Conservation (phyloP, 1,140 invertebrate species). For the Adelges cooleyi region DNA sequence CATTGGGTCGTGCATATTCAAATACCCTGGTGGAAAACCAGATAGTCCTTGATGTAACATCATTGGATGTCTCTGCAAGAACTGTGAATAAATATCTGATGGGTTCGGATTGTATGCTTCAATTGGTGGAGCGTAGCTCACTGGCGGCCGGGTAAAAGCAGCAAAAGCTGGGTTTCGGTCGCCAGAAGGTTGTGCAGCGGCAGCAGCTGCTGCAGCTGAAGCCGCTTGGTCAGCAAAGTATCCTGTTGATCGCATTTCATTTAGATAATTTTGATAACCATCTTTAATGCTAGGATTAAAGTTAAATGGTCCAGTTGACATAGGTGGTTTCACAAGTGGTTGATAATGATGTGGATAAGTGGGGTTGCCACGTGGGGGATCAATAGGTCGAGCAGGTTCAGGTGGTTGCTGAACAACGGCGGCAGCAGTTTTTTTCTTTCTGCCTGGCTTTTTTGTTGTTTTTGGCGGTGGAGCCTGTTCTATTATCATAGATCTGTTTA, state of each 20-base stretch:
- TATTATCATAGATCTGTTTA: neutral
- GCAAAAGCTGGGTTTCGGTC: slow-evolving; percentile 42
- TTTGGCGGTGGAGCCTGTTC: slow-evolving; percentile 3
- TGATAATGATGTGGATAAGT: slow-evolving; percentile 41
- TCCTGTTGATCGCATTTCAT: slow-evolving; percentile 39
- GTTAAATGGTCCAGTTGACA: slow-evolving; percentile 58
- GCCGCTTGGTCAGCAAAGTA: slow-evolving; percentile 32
- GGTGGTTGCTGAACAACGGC: slow-evolving; percentile 28
- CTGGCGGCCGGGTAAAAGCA: slow-evolving; percentile 34
- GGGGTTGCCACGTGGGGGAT: slow-evolving; percentile 43
- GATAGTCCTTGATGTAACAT: slow-evolving; percentile 47
- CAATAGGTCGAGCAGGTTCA: slow-evolving; percentile 45
- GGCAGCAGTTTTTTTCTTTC: slow-evolving; percentile 34
- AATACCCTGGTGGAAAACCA: slow-evolving; percentile 44
- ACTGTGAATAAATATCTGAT: slow-evolving; percentile 55
- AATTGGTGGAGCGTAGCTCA: slow-evolving; percentile 41
- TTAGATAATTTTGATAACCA: slow-evolving; percentile 46
- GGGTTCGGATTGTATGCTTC: slow-evolving; percentile 36
- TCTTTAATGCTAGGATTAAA: slow-evolving; percentile 45
- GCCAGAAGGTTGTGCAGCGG: slow-evolving; percentile 40
- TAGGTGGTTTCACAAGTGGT: slow-evolving; percentile 48
- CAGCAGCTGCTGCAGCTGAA: slow-evolving; percentile 40
- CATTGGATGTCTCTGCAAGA: slow-evolving; percentile 48
- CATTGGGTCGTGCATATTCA: slow-evolving; percentile 53
- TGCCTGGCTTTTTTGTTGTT: slow-evolving; percentile 31